These are phyloP conservation scores for Eristalinus aeneus DNA, from an alignment of 2,888 invertebrate species.

Conservation along the genomic window DNA sequence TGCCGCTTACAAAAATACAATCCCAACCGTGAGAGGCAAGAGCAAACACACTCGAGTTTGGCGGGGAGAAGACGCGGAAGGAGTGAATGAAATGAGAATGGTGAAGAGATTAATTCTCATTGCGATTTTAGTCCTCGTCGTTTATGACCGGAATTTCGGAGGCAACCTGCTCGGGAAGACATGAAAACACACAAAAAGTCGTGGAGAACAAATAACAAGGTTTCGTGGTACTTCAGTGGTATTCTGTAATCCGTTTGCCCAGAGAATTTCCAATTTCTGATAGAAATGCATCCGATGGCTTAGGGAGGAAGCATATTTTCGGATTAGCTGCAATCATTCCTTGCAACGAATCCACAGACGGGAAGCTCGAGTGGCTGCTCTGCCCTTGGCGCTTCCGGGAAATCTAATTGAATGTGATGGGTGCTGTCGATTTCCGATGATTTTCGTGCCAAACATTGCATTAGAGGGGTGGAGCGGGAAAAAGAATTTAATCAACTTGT, in stretches of 20 bases:
- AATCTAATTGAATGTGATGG: conserved; percentile 43
- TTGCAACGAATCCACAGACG: conserved; percentile 1
- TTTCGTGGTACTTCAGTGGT: neutral
- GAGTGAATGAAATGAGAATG: conserved; percentile 8
- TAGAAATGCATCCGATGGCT: conserved; percentile 28
- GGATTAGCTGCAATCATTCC: conserved; percentile 44
- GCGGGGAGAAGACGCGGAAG: neutral
- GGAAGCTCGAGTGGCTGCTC: neutral
- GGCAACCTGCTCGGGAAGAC: conserved; percentile 52
- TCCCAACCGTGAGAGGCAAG: conserved; percentile 35
- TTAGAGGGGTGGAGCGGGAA: neutral
- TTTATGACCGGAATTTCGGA: conserved; percentile 66
- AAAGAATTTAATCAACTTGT: conserved; percentile 42
- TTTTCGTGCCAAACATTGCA: conserved; percentile 30
- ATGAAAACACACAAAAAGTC: neutral
- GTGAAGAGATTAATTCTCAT: conserved; percentile 62
- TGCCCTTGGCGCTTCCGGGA: conserved; percentile 26
- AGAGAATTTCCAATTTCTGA: conserved; percentile 52
- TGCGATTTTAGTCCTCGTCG: conserved; percentile 62
- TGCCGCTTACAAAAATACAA: conserved; percentile 29
- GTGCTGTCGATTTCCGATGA: conserved; percentile 10
- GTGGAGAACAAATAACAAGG: neutral
- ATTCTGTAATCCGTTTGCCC: conserved; percentile 32
- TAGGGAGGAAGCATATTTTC: conserved; percentile 1
- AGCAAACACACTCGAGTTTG: conserved; percentile 32